Evolutionary conservation across 1,140 invertebrate genomes (phyloP).

Genomic region (Littorina saxatilis): DNA sequence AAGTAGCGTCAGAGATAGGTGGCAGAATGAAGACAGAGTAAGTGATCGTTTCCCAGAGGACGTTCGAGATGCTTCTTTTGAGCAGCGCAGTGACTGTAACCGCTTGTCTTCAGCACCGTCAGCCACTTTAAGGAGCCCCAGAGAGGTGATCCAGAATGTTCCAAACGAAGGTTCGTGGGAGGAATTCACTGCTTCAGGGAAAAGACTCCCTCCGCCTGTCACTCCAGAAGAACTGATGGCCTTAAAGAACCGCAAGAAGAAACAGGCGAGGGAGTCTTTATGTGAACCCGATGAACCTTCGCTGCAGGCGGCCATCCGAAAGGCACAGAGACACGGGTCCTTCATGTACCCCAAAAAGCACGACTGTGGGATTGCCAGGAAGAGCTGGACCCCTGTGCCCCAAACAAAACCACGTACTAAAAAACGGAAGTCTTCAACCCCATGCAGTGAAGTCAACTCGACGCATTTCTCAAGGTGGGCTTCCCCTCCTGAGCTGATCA

Average conservation of each 20-base stretch:
- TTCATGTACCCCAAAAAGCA: neutral
- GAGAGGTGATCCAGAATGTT: neutral
- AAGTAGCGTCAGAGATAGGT: neutral
- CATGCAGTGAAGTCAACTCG: neutral
- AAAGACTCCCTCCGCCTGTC: neutral
- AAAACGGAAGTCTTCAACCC: neutral
- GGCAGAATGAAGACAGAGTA: too few relatives aligned
- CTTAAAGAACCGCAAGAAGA: too few relatives aligned
- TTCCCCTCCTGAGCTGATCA: neutral
- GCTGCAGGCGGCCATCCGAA: too few relatives aligned
- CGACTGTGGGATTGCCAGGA: neutral
- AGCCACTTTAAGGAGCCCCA: neutral
- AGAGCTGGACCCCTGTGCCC: neutral
- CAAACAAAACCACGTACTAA: neutral
- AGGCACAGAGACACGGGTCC: neutral
- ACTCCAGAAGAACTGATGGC: neutral
- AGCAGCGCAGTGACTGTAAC: neutral
- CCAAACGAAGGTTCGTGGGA: neutral
- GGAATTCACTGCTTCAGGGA: neutral
- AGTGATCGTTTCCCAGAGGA: too few relatives aligned
- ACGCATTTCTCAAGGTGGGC: neutral
- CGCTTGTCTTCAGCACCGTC: neutral
- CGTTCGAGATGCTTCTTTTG: neutral
- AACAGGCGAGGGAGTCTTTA: too few relatives aligned
- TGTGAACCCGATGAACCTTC: too few relatives aligned